Evolutionary conservation across 2,113 vertebrate species (phyloP).

Genomic region (Tautogolabrus adspersus): DNA sequence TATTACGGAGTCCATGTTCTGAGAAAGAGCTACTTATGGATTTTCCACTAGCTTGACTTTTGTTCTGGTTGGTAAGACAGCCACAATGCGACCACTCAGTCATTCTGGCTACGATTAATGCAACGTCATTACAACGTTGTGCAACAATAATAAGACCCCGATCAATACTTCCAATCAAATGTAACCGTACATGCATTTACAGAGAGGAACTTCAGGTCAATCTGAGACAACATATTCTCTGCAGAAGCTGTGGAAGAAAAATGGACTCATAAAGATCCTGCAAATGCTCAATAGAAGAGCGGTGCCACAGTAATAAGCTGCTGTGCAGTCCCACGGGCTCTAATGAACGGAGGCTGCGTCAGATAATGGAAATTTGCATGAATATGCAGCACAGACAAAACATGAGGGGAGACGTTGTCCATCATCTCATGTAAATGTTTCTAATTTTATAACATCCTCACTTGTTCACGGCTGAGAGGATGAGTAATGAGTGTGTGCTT

Average conservation of each 20-base stretch:
- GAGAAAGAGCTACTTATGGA: slow-evolving; percentile 29
- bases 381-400: slow-evolving; percentile 45
- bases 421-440: slow-evolving; percentile 59
- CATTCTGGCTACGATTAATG: slow-evolving; percentile 37
- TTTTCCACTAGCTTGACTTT: slow-evolving; percentile 28
- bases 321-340: slow-evolving; percentile 23
- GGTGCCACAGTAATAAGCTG: slow-evolving; percentile 9
- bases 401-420: slow-evolving; percentile 41
- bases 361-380: slow-evolving; percentile 42
- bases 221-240: slow-evolving; percentile 36
- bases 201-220: slow-evolving; percentile 62
- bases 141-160: slow-evolving; percentile 56
- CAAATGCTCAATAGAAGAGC: slow-evolving; percentile 23
- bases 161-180: slow-evolving; percentile 78
- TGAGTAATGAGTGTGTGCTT: slow-evolving; percentile 34
- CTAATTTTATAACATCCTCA: slow-evolving; percentile 49
- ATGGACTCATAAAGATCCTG: slow-evolving; percentile 32
- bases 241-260: slow-evolving; percentile 17
- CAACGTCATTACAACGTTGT: slow-evolving; percentile 52
- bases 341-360: slow-evolving; percentile 15
- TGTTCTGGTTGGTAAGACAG: slow-evolving; percentile 40
- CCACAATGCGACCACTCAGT: slow-evolving; percentile 31
- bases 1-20: background rate
- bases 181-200: slow-evolving; percentile 58
- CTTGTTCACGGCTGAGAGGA: slow-evolving; percentile 48